phyloP scores from a whole-genome alignment of 2,888 invertebrate genomes.

The Strigamia maritima region DNA sequence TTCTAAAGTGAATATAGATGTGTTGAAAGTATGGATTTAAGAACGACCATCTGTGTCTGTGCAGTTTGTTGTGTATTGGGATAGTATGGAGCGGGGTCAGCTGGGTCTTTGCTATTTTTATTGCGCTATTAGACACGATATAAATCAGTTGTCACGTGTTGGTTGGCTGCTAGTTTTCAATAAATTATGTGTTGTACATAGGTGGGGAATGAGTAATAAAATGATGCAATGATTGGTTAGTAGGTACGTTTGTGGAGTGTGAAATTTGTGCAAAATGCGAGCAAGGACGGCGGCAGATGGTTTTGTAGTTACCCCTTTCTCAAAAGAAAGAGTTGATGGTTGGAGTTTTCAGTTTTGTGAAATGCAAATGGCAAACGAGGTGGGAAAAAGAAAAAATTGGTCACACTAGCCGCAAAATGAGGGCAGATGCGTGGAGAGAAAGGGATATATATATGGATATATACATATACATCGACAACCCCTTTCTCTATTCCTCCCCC shows the following conservation, averaged over 20 bases:
- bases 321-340: background rate
- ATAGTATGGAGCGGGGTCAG: constrained; percentile 10
- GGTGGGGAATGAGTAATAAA: background rate
- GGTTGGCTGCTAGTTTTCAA: constrained; percentile 9
- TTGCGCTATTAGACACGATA: constrained; percentile 26
- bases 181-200: constrained; percentile 12
- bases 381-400: constrained; percentile 28
- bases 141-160: constrained; percentile 31
- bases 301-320: constrained; percentile 28
- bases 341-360: constrained; percentile 11
- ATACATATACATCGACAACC: constrained; percentile 13
- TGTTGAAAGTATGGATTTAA: background rate
- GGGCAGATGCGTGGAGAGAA: constrained; percentile 26
- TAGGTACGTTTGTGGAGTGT: constrained; percentile 18
- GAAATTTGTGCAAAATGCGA: constrained; percentile 33
- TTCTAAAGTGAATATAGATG: background rate
- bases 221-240: constrained; percentile 2
- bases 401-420: constrained; percentile 1
- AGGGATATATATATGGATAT: background rate
- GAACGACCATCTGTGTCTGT: constrained; percentile 16
- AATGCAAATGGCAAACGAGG: constrained; percentile 25
- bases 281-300: constrained; percentile 4
- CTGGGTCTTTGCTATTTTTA: constrained; percentile 22
- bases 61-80: constrained; percentile 1
- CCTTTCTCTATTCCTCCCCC: constrained; percentile 6